Conservation (phyloP, 2,797 vertebrate genomes). For the Xyrichtys novacula region DNA sequence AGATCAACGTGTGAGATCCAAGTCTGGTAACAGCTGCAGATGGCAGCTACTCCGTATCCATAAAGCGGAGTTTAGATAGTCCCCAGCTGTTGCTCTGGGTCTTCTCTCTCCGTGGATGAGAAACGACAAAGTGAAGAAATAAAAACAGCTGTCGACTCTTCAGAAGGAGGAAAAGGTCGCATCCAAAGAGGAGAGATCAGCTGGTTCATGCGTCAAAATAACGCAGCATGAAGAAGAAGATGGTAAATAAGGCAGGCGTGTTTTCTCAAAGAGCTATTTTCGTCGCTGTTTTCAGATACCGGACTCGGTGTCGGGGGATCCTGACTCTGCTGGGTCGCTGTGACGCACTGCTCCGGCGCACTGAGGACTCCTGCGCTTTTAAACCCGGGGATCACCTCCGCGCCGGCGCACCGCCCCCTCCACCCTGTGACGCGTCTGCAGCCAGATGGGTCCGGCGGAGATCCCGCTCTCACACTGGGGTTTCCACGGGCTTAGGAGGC, state of each 20-base stretch:
- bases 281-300: slow-evolving; percentile 23
- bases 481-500: slow-evolving; percentile 58
- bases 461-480: slow-evolving; percentile 31
- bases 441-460: slow-evolving; percentile 60
- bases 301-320: slow-evolving; percentile 67
- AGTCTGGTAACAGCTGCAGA: slow-evolving; percentile 49
- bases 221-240: slow-evolving; percentile 2
- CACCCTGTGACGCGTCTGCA: slow-evolving; percentile 82
- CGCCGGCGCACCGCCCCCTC: slow-evolving; percentile 75
- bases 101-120: slow-evolving; percentile 8
- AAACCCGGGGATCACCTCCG: slow-evolving; percentile 95
- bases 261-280: slow-evolving; percentile 19
- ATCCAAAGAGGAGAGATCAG: slow-evolving; percentile 11
- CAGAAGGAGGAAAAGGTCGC: slow-evolving; percentile 10
- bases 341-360: slow-evolving; percentile 90
- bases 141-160: slow-evolving; percentile 17
- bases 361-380: slow-evolving; percentile 87
- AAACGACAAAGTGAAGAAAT: background rate
- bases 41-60: slow-evolving; percentile 62
- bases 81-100: slow-evolving; percentile 56
- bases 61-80: slow-evolving; percentile 54
- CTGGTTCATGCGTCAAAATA: background rate
- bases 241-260: slow-evolving; percentile 5
- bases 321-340: slow-evolving; percentile 78
- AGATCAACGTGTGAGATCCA: slow-evolving; percentile 59